Base-by-base conservation (phyloP, 1,140 invertebrate species). In the Mycetomoellerius zeteki region DNA sequence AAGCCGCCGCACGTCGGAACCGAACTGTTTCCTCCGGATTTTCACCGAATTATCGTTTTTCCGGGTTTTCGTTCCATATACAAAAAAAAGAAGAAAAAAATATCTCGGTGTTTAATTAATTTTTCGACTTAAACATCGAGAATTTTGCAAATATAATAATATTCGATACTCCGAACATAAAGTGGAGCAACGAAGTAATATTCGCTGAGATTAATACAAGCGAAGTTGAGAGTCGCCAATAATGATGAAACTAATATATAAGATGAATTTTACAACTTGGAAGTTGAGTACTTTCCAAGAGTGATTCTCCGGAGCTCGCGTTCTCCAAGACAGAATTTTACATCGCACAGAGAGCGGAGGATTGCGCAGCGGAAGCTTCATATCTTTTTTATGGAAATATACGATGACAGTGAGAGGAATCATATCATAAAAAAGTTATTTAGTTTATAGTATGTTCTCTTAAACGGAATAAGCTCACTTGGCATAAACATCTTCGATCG, bases 1-100 rank as follows among this genome's bases (percentile, higher is more conserved):
- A 71, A 47, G 30, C 27, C 33, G 43, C 56, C 47, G 60, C 7
- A 19, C 56, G 52, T 78, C 73, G 73, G 75, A 87, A 86, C 76
- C 30, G 65, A 80, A 72, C 37, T 69, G 37, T 85, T 82, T 88
- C 37, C 37, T 62, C 5, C 19, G 19, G 5, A 14, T 19, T n/a
- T 43, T 2, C 24, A 69, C 5, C 69, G 33, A 37, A 33, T 6
- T 14, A 27, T 56, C 21, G 54, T 21, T 65, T 87, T 85, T 75
- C 73, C 65, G 24, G 10, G 3, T 5, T 19, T 67, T 54, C 4
- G 8, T n/a, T 19, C 33, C 4, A 8, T 30, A 72, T 12, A 33
- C 6, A 37, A 54, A 72, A 21, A 21, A 5, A 37, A 33, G 24
- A 5, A 73, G 24, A 50, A 14, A 58, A 58, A 69, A 8, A 43